These are phyloP conservation scores for Andrena bucephala DNA, from an alignment of 2,888 invertebrate species.

Conservation along the genomic window DNA sequence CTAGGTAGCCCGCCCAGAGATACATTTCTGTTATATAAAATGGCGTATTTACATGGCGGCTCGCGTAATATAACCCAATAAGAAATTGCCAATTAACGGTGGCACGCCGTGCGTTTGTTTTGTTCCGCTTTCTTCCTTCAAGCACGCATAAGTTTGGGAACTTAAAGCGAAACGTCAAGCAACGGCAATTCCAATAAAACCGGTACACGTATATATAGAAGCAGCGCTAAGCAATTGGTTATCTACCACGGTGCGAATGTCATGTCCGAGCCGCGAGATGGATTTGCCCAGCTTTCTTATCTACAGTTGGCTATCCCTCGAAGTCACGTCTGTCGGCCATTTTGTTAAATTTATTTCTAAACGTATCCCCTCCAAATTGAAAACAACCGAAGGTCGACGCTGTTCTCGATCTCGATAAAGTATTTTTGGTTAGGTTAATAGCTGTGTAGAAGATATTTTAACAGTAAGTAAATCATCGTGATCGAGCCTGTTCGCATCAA, in stretches of 20 bases:
- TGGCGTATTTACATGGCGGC: slow-evolving; percentile 30
- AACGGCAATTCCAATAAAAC: not conserved
- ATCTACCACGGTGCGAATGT: not conserved
- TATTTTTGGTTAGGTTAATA: slow-evolving; percentile 83
- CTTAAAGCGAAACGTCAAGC: not conserved
- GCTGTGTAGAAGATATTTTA: slow-evolving; percentile 71
- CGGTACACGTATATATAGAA: not conserved
- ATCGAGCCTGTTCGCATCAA: slow-evolving; percentile 41
- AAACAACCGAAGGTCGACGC: slow-evolving; percentile 85
- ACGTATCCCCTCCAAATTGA: slow-evolving; percentile 80
- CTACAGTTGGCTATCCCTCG: slow-evolving; percentile 50
- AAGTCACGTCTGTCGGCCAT: slow-evolving; percentile 74
- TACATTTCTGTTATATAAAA: not conserved
- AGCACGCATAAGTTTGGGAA: not conserved
- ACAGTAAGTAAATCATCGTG: slow-evolving; percentile 77
- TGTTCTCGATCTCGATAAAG: slow-evolving; percentile 77
- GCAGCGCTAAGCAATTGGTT: not conserved
- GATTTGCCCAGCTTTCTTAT: slow-evolving; percentile 48
- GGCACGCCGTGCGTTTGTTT: slow-evolving; percentile 1
- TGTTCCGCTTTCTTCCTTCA: not conserved
- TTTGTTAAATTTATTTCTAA: slow-evolving; percentile 81
- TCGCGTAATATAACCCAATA: not conserved
- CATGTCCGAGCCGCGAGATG: slow-evolving; percentile 2
- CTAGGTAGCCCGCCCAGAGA: slow-evolving; percentile 8
- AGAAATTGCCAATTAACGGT: slow-evolving; percentile 6